Evolutionary conservation across 1,140 invertebrate genomes (phyloP).

Genomic region (Argopecten irradians): DNA sequence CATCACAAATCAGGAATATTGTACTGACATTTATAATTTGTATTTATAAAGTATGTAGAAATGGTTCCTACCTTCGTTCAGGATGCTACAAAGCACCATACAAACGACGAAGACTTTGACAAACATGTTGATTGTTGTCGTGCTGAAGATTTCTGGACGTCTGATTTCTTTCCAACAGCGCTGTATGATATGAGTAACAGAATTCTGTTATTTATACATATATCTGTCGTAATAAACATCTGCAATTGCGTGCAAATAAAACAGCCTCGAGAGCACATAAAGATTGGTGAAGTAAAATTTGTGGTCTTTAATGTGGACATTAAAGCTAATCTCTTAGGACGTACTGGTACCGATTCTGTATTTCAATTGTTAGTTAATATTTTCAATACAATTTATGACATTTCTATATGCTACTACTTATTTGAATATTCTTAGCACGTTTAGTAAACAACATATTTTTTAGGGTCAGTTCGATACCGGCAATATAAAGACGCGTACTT

Average conservation of each 20-base stretch:
- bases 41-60: too few relatives aligned
- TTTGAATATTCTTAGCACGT: too few relatives aligned
- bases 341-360: background rate
- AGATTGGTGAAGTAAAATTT: background rate
- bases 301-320: background rate
- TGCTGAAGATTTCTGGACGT: background rate
- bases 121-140: background rate
- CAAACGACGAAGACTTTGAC: background rate
- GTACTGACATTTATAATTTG: too few relatives aligned
- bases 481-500: too few relatives aligned
- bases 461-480: too few relatives aligned
- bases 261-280: background rate
- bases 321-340: background rate
- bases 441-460: too few relatives aligned
- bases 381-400: background rate
- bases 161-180: background rate
- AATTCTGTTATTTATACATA: background rate
- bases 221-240: background rate
- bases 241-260: background rate
- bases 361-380: background rate
- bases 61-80: background rate
- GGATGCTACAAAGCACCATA: background rate
- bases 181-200: background rate
- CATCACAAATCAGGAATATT: too few relatives aligned
- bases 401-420: background rate